Conservation (phyloP, 2,888 invertebrate genomes). For the Tuberolachnus salignus region DNA sequence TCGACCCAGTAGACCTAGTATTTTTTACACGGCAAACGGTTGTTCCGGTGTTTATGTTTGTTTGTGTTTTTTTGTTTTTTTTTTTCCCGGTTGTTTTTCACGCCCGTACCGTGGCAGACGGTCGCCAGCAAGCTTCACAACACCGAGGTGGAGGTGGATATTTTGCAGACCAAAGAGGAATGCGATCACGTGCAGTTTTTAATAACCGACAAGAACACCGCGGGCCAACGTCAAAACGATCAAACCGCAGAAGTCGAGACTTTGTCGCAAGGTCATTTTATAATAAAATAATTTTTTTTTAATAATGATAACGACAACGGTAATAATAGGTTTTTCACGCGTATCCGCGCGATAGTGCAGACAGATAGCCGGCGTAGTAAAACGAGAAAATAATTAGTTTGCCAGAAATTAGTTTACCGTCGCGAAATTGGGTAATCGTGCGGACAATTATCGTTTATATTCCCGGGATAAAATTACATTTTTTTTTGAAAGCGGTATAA, state of each 20-base stretch:
- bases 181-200: slow-evolving; percentile 92
- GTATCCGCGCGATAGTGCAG: too few species aligned
- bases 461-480: too few species aligned
- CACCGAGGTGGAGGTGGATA: slow-evolving; percentile 89
- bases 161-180: slow-evolving; percentile 84
- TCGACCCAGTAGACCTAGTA: too few species aligned
- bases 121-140: slow-evolving; percentile 92
- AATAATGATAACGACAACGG: neutral
- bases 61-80: neutral
- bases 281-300: neutral
- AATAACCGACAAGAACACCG: slow-evolving; percentile 81
- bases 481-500: neutral
- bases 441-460: too few species aligned
- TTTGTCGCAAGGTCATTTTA: slow-evolving; percentile 69
- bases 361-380: neutral
- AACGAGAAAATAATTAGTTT: neutral
- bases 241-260: slow-evolving; percentile 77
- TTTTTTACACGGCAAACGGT: neutral
- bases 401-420: neutral
- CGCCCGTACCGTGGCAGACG: slow-evolving; percentile 71
- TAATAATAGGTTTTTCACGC: neutral
- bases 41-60: neutral
- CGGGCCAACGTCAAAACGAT: slow-evolving; percentile 70
- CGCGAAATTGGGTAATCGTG: neutral
- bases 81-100: neutral